Base-by-base conservation (phyloP, 2,888 invertebrate genomes). In the Calliopum simillimum region DNA sequence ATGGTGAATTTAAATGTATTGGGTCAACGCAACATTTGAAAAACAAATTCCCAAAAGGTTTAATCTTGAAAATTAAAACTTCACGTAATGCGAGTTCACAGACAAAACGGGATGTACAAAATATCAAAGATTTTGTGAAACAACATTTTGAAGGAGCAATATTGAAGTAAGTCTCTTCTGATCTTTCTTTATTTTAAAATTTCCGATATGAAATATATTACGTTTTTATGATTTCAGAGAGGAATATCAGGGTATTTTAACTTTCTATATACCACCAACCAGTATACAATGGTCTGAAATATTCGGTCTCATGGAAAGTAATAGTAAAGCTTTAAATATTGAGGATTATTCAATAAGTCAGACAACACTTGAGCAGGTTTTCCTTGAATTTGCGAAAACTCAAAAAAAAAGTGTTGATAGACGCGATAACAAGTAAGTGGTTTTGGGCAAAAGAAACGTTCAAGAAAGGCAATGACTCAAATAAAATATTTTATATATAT, bases 341-440 rank as follows among this genome's bases (percentile, higher is more conserved):
- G 93, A 93, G 79, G 94, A 94, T 83, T 95, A 95, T 84, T 91
- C 90, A 55, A 90, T 95, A 64, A 91, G 92, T 68, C 94, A 94
- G 85, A 93, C 94, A 0, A 92, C 93, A 0, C 86, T 95, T 46
- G 95, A 95, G 83, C 93, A 94, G 86, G 91, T 94, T 74, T 92
- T 92, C 84, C 82, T 92, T 65, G 89, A 90, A 75, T 91, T 92
- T 79, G 91, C 92, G 1, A 90, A 91, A 79, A 81, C 86, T 65
- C 88, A 89, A 79, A n/a, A n/a, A n/a, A n/a, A n/a, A n/a, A 79
- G 79, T 13, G 80, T 80, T 73, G 80, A 84, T 75, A 63, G 77
- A 19, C 78, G 81, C 47, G 59, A 62, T 44, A 33, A 66, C 53
- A 79, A 77, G 82, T 83, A 78, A 83, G 82, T n/a, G n/a, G n/a